These are phyloP conservation scores for Rhabdomys dilectus DNA, from an alignment of 2,113 vertebrate genomes.

Conservation along the genomic window DNA sequence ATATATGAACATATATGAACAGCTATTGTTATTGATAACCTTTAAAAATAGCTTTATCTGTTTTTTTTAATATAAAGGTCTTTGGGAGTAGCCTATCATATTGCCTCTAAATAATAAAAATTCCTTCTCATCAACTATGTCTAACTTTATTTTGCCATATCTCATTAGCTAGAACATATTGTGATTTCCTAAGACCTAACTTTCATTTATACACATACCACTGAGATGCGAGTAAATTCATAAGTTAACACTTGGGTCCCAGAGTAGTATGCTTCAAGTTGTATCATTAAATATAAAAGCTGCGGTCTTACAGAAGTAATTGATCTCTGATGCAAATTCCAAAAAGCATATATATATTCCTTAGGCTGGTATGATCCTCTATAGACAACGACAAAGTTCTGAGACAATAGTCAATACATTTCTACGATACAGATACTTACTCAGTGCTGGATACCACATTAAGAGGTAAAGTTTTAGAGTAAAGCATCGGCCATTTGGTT, in stretches of 20 bases:
- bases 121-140: neutral
- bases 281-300: neutral
- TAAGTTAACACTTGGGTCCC: neutral
- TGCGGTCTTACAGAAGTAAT: neutral
- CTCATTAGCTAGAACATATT: conserved; percentile 9
- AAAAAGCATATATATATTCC: neutral
- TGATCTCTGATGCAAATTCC: neutral
- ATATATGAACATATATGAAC: neutral
- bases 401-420: neutral
- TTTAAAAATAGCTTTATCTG: conserved; percentile 16
- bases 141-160: conserved; percentile 34
- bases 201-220: neutral
- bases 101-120: conserved; percentile 3
- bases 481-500: no score
- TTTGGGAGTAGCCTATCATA: neutral
- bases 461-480: neutral
- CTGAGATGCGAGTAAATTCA: neutral
- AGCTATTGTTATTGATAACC: neutral
- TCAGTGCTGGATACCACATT: neutral
- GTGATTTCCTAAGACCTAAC: neutral
- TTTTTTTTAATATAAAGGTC: neutral
- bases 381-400: neutral
- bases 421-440: neutral
- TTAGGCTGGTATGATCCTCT: neutral
- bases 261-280: neutral